phyloP scores from a whole-genome alignment of 2,888 invertebrate genomes.

The Drosophila subquinaria region DNA sequence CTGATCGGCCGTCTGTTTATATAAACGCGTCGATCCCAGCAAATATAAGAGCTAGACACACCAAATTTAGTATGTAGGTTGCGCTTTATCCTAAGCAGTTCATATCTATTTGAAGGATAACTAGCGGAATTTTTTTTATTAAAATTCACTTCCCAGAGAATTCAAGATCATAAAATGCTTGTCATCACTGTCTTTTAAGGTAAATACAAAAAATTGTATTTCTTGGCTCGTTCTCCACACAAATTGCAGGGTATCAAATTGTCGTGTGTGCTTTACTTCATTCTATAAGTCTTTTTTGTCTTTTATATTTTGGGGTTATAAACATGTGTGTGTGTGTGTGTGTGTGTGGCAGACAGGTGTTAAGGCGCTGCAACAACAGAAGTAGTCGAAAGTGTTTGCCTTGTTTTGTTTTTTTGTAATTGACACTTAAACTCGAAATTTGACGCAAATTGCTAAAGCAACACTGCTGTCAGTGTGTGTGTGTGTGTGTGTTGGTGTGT shows the following conservation, averaged over 20 bases:
- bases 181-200: no score
- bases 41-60: no score
- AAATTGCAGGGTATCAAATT: not conserved
- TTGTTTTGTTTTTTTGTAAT: constrained; percentile 69
- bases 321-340: constrained; percentile 25
- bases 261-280: not conserved
- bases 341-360: constrained; percentile 54
- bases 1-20: no score
- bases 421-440: constrained; percentile 81
- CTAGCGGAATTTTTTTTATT: no score
- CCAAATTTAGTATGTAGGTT: no score
- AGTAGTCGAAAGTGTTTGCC: constrained; percentile 48
- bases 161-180: no score
- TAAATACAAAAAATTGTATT: no score
- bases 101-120: no score
- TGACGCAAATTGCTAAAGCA: constrained; percentile 75
- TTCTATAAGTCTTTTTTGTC: not conserved
- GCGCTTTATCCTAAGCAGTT: no score
- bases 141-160: no score
- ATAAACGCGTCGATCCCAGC: no score
- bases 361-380: constrained; percentile 33
- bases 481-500: constrained; percentile 8
- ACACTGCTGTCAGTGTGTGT: not conserved
- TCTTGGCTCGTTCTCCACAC: no score
- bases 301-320: not conserved